Evolutionary conservation across 2,113 vertebrate species (phyloP).

Genomic region (Dipodomys spectabilis): DNA sequence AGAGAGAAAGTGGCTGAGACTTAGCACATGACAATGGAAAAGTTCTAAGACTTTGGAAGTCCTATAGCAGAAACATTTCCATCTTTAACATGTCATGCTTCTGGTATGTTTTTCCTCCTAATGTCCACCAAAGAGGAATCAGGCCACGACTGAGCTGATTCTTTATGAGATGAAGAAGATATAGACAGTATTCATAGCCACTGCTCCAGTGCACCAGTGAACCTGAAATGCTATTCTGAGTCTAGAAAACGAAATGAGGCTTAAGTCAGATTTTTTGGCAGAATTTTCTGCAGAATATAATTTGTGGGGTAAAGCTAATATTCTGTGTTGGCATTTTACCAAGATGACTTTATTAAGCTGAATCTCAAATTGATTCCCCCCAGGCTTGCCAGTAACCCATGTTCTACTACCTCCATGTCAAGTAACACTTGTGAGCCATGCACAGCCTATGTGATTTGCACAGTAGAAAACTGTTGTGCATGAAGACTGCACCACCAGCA

Average conservation of each 20-base stretch:
- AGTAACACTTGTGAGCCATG: conserved; percentile 23
- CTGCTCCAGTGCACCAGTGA: background rate
- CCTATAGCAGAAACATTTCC: background rate
- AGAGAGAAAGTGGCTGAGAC: background rate
- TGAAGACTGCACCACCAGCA: background rate
- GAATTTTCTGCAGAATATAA: background rate
- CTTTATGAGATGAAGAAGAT: background rate
- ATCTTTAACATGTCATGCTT: background rate
- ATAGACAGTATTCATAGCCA: background rate
- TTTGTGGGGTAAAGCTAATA: background rate
- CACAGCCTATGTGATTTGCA: conserved; percentile 58
- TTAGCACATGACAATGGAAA: background rate
- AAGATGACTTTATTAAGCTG: background rate
- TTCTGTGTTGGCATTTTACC: background rate
- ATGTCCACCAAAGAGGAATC: conserved; percentile 1
- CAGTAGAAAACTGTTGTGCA: conserved; percentile 31
- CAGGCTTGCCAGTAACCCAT: conserved; percentile 71
- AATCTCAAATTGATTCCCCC: background rate
- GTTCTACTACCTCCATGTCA: background rate
- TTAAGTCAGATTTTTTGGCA: background rate
- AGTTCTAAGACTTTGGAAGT: background rate
- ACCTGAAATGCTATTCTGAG: too few relatives aligned
- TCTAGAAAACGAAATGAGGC: background rate
- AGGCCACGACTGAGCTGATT: background rate
- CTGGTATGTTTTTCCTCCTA: background rate